Evolutionary conservation across 2,113 vertebrate species (phyloP).

Genomic region (Passer domesticus): DNA sequence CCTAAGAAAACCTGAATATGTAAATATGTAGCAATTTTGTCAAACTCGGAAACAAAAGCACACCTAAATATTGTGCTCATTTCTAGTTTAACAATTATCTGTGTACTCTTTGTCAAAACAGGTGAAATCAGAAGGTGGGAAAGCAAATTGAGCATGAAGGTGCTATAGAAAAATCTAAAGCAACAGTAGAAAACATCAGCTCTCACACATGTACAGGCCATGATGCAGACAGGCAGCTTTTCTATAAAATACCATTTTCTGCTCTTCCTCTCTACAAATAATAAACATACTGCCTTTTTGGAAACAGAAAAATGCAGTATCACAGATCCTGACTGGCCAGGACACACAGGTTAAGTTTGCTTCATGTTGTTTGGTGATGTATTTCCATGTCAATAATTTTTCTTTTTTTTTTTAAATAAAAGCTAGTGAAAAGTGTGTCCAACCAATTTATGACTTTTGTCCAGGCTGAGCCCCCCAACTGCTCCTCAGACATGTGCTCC

Average conservation of each 20-base stretch:
- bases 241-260: not conserved
- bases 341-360: constrained; percentile 49
- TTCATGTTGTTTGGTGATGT: not conserved
- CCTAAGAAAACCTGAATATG: not conserved
- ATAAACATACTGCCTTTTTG: not conserved
- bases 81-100: not conserved
- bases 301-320: not conserved
- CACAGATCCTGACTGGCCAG: not conserved
- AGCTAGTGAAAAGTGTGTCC: not conserved
- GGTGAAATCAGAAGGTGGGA: not conserved
- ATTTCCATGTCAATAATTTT: not conserved
- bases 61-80: not conserved
- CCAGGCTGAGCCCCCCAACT: not conserved
- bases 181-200: not conserved
- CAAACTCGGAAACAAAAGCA: not conserved
- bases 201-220: not conserved
- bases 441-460: not conserved
- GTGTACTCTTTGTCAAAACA: not conserved
- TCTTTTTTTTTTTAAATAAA: not conserved
- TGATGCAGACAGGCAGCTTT: not conserved
- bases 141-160: not conserved
- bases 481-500: not conserved
- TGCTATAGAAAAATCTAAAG: not conserved
- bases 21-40: not conserved
- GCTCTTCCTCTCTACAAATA: not conserved